Percentiles rank a stretch among this genome's conserved stretches.
Evolutionary conservation across 2,888 invertebrate species (phyloP).

Genomic region (Cryptus viduatorius): DNA sequence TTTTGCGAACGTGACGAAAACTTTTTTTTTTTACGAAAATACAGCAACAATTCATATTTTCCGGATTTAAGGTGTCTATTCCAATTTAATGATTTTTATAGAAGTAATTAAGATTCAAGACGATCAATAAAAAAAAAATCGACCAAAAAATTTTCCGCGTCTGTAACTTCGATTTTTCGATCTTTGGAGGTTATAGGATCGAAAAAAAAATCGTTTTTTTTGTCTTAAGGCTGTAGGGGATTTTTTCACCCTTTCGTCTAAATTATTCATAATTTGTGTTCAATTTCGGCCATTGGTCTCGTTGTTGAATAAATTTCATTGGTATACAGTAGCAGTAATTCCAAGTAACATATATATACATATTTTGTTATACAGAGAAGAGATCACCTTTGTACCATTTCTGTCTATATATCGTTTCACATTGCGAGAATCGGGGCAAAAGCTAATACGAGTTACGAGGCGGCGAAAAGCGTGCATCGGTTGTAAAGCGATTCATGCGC

Average conservation of each 20-base stretch:
- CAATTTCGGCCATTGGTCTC: conserved; percentile 9
- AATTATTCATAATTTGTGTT: conserved; percentile 8
- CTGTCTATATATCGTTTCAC: neutral
- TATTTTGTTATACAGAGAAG: neutral
- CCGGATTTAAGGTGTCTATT: no score
- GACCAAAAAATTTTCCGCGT: no score
- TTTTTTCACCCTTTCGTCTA: neutral
- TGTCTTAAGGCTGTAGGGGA: neutral
- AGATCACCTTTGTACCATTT: neutral
- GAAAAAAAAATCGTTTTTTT: no score
- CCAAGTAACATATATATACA: conserved; percentile 2
- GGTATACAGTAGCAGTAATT: conserved; percentile 11
- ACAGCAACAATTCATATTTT: no score
- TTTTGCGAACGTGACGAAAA: no score
- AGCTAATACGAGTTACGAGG: conserved; percentile 54
- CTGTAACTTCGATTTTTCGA: no score
- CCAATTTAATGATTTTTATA: no score
- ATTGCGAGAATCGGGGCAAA: neutral
- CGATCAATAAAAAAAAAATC: no score
- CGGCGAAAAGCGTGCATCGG: conserved; percentile 50
- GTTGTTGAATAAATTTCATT: conserved; percentile 40
- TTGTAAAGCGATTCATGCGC: conserved; percentile 52
- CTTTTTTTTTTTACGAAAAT: no score
- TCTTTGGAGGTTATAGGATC: no score
- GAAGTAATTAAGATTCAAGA: no score